These are phyloP conservation scores for Drosophila merina DNA, from an alignment of 2,888 invertebrate species.

Conservation along the genomic window DNA sequence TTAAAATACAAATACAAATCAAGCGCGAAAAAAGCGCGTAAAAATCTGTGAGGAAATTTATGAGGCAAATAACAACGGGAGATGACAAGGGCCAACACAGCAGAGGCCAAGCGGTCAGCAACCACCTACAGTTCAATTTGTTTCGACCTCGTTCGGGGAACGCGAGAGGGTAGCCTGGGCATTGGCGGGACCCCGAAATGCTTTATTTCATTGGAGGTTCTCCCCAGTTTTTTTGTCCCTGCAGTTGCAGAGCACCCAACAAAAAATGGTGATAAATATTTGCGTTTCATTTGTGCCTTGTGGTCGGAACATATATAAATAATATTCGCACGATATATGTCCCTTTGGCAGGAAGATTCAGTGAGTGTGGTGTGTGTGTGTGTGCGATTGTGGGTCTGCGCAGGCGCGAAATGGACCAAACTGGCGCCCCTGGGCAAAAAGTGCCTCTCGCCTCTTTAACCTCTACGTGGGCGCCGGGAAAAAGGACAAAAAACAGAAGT, in stretches of 20 bases:
- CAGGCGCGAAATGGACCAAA: conserved; percentile 69
- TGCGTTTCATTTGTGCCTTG: conserved; percentile 62
- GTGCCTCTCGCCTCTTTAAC: conserved; percentile 50
- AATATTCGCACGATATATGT: conserved; percentile 83
- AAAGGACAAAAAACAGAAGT: conserved; percentile 17
- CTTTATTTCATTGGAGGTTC: conserved; percentile 13
- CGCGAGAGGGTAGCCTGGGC: background rate
- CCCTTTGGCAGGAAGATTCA: conserved; percentile 66
- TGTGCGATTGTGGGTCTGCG: conserved; percentile 48
- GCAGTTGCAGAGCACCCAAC: conserved; percentile 65
- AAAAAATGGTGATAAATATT: conserved; percentile 76
- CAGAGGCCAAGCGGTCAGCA: conserved; percentile 57
- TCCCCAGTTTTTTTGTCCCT: conserved; percentile 39
- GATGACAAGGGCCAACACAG: conserved; percentile 79
- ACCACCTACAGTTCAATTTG: conserved; percentile 80
- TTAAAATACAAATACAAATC: conserved; percentile 38
- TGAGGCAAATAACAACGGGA: conserved; percentile 82
- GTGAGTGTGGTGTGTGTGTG: conserved; percentile 8
- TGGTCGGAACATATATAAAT: conserved; percentile 75
- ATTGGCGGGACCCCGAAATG: conserved; percentile 9
- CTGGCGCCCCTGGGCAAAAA: conserved; percentile 80
- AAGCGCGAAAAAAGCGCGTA: conserved; percentile 55
- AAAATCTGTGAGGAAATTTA: conserved; percentile 80
- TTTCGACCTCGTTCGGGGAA: conserved; percentile 60
- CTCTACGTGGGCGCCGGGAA: conserved; percentile 71